Percentiles rank a stretch among this genome's conserved stretches.
These are phyloP conservation scores for Styela plicata DNA, from an alignment of 23 tunicate genomes.

Conservation along the genomic window DNA sequence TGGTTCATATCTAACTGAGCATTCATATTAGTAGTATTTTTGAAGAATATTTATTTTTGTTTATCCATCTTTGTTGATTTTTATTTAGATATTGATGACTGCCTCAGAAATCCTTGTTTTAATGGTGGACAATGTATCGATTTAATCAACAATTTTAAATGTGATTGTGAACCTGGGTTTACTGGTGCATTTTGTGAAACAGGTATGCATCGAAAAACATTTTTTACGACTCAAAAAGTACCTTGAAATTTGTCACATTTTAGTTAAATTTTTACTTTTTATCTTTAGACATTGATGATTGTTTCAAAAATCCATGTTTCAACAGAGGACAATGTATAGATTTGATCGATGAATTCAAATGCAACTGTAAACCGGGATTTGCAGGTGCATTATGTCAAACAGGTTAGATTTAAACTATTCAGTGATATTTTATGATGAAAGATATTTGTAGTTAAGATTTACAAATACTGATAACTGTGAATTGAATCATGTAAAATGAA, in stretches of 20 bases:
- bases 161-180: constrained; percentile 56
- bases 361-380: background rate
- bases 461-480: constrained; percentile 51
- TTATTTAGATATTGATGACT: constrained; percentile 66
- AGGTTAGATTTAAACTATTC: background rate
- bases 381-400: background rate
- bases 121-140: constrained; percentile 61
- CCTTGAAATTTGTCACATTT: too few species aligned
- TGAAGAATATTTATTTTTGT: too few species aligned
- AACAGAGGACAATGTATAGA: background rate
- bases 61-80: too few species aligned
- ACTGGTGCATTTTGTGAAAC: constrained; percentile 47
- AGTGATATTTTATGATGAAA: too few species aligned
- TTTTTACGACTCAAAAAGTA: too few species aligned
- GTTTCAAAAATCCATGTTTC: background rate
- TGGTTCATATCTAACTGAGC: too few species aligned
- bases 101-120: constrained; percentile 66
- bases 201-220: too few species aligned
- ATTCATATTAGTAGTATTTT: too few species aligned
- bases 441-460: too few species aligned
- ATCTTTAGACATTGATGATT: background rate
- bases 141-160: constrained; percentile 35
- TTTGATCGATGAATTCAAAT: background rate
- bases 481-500: constrained; percentile 5
- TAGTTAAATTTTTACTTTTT: too few species aligned